Evolutionary conservation across 2,797 vertebrate species (phyloP).

Genomic region (Merluccius polli): DNA sequence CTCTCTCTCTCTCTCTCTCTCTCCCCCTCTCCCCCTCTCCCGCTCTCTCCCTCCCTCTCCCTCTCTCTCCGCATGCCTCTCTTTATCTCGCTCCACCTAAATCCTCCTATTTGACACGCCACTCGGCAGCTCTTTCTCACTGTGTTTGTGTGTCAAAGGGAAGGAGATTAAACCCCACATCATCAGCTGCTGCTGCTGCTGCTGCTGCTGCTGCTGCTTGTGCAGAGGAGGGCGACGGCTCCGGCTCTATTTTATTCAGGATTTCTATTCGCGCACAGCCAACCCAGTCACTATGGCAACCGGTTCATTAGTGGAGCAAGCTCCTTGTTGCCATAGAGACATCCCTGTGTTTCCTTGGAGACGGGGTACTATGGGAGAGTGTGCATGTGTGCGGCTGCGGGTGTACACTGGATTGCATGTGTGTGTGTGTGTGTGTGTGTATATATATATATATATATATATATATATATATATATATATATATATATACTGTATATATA

Average conservation of each 20-base stretch:
- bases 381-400: slow-evolving; percentile 16
- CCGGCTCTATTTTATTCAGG: slow-evolving; percentile 53
- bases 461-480: not conserved
- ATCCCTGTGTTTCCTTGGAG: slow-evolving; percentile 70
- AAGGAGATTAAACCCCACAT: slow-evolving; percentile 24
- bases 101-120: too few species aligned
- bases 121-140: too few species aligned
- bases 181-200: not conserved
- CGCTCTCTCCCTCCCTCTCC: not conserved
- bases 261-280: slow-evolving; percentile 68
- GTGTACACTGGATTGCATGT: not conserved
- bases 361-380: slow-evolving; percentile 59
- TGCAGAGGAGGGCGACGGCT: slow-evolving; percentile 55
- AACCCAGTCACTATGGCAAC: slow-evolving; percentile 70
- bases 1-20: not conserved
- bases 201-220: slow-evolving; percentile 7
- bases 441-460: slow-evolving; percentile 10
- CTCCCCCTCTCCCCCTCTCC: not conserved
- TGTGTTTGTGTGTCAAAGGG: slow-evolving; percentile 16
- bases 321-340: slow-evolving; percentile 79
- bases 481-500: too few species aligned
- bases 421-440: slow-evolving; percentile 1
- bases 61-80: too few species aligned
- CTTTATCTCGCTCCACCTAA: too few species aligned
- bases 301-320: slow-evolving; percentile 77